These are phyloP conservation scores for Tenrec ecaudatus DNA, from an alignment of 2,113 vertebrate genomes.

Conservation along the genomic window DNA sequence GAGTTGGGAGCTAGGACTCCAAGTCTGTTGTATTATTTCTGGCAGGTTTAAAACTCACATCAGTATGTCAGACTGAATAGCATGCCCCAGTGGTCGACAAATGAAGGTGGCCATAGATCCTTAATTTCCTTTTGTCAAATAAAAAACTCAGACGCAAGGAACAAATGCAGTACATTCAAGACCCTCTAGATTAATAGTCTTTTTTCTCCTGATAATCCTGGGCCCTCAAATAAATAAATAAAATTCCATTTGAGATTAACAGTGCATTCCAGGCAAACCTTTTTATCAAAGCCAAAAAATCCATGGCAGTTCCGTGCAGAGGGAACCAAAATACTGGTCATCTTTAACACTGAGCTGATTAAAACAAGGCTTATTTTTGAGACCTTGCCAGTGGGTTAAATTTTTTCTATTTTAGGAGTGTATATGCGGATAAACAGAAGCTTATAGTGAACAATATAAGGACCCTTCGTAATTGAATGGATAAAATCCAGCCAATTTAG, in stretches of 20 bases:
- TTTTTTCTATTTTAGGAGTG: constrained; percentile 44
- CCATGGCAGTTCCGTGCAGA: constrained; percentile 3
- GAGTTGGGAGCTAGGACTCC: background rate
- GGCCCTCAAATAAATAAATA: background rate
- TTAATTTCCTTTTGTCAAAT: background rate
- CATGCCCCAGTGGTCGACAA: background rate
- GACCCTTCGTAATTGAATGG: constrained; percentile 1
- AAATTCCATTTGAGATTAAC: background rate
- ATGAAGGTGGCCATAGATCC: background rate
- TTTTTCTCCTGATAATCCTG: background rate
- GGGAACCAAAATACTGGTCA: background rate
- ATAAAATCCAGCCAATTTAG: constrained; percentile 1
- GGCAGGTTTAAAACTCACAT: background rate
- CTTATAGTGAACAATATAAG: background rate
- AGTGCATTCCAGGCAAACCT: constrained; percentile 9
- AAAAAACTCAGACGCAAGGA: background rate
- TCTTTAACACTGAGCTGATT: constrained; percentile 30
- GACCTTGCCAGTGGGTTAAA: constrained; percentile 30
- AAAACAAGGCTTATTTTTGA: constrained; percentile 43
- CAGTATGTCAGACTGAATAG: background rate
- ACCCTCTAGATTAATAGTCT: constrained; percentile 26
- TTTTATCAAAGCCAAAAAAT: constrained; percentile 40
- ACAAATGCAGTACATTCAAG: background rate
- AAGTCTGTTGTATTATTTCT: constrained; percentile 31
- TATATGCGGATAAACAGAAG: constrained; percentile 1